A percentile compares a stretch with the other conserved stretches of the same genome.
phyloP scores from a whole-genome alignment of 1,140 invertebrate species.

The Pantala flavescens region DNA sequence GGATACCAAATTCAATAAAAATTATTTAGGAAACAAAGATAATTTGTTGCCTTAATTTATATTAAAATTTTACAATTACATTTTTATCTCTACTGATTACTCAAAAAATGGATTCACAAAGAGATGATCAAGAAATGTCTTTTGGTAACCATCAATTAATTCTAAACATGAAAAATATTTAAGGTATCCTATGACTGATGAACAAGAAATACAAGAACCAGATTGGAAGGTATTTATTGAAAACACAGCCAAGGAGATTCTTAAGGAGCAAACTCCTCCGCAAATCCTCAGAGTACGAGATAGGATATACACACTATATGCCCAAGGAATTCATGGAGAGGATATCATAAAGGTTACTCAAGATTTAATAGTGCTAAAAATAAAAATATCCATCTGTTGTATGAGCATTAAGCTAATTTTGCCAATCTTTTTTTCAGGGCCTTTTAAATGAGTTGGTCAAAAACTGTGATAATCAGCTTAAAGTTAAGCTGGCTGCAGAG shows the following conservation, averaged over 20 bases:
- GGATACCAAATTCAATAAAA: no score
- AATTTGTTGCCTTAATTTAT: no score
- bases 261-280: slow-evolving; percentile 77
- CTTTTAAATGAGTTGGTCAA: slow-evolving; percentile 73
- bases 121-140: no score
- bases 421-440: slow-evolving; percentile 39
- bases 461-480: slow-evolving; percentile 84
- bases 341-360: slow-evolving; percentile 71
- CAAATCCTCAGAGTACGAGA: slow-evolving; percentile 74
- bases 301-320: slow-evolving; percentile 85
- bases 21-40: no score
- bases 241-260: slow-evolving; percentile 78
- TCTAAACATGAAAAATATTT: slow-evolving; percentile 21
- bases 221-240: slow-evolving; percentile 89
- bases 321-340: slow-evolving; percentile 87
- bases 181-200: slow-evolving; percentile 67
- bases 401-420: neutral
- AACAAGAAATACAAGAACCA: slow-evolving; percentile 74
- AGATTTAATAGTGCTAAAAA: neutral
- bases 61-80: no score
- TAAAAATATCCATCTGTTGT: neutral
- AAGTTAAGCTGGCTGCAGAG: slow-evolving; percentile 68
- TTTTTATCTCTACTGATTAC: no score
- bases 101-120: no score
- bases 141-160: no score